These are phyloP conservation scores for Agelaius tricolor DNA, from an alignment of 2,113 vertebrate species.

Conservation along the genomic window DNA sequence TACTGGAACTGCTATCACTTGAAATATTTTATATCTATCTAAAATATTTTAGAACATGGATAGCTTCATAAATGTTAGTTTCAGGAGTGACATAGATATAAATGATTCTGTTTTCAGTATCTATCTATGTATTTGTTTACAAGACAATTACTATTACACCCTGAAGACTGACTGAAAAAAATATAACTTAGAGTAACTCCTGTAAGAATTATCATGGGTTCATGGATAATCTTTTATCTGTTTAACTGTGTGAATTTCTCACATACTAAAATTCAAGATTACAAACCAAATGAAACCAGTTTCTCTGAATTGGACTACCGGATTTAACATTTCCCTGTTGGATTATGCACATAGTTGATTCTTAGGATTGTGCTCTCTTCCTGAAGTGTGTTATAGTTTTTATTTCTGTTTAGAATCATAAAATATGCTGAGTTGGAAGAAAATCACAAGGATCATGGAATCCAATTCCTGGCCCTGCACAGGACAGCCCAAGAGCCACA, in stretches of 20 bases:
- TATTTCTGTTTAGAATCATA: not conserved
- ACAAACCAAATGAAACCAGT: not conserved
- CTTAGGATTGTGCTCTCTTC: not conserved
- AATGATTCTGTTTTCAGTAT: not conserved
- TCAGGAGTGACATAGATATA: not conserved
- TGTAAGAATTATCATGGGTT: not conserved
- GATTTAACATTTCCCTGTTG: not conserved
- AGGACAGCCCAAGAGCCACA: not conserved
- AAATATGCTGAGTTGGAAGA: not conserved
- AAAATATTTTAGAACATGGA: not conserved
- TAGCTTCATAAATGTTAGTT: not conserved
- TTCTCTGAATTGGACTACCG: not conserved
- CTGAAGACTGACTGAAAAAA: not conserved
- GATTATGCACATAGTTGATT: not conserved
- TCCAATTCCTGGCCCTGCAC: not conserved
- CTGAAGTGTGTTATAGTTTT: not conserved
- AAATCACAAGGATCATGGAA: rapidly evolving
- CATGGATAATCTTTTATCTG: not conserved
- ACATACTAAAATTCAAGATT: not conserved
- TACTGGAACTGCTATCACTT: not conserved
- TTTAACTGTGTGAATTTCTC: not conserved
- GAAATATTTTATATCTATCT: not conserved
- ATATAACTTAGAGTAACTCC: not conserved
- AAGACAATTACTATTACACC: not conserved
- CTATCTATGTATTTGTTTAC: not conserved